Conservation (phyloP, 2,888 invertebrate genomes). For the Acleris sparsana region DNA sequence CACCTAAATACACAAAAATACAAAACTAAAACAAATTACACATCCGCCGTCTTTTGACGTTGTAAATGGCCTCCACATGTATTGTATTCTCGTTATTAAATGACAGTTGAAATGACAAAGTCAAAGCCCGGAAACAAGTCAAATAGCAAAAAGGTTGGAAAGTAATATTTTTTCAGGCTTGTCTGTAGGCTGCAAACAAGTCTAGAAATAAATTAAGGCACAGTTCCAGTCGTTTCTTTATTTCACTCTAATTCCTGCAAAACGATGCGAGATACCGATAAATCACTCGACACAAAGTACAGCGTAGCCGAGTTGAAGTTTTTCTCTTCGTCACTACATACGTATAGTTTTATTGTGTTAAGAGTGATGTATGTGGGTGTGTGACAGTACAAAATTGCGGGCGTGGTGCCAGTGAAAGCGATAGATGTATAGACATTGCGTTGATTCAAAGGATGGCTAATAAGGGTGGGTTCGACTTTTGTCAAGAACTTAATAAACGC, state of each 20-base stretch:
- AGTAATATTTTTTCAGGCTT: too few relatives aligned
- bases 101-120: too few relatives aligned
- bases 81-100: too few relatives aligned
- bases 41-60: too few relatives aligned
- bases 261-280: constrained; percentile 36
- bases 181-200: background rate
- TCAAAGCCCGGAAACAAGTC: too few relatives aligned
- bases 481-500: too few relatives aligned
- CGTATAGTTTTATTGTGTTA: constrained; percentile 46
- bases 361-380: constrained; percentile 43
- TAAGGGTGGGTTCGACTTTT: too few relatives aligned
- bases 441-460: background rate
- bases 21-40: too few relatives aligned
- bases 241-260: constrained; percentile 25
- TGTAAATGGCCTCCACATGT: too few relatives aligned
- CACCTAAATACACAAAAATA: too few relatives aligned
- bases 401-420: constrained; percentile 29
- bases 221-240: constrained; percentile 3
- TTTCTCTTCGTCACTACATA: constrained; percentile 40
- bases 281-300: constrained; percentile 39
- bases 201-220: background rate
- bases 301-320: constrained; percentile 43
- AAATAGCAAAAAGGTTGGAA: too few relatives aligned
- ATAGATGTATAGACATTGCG: background rate
- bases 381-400: constrained; percentile 38